phyloP scores from a whole-genome alignment of 2,888 invertebrate genomes.

The Microctonus aethiopoides region DNA sequence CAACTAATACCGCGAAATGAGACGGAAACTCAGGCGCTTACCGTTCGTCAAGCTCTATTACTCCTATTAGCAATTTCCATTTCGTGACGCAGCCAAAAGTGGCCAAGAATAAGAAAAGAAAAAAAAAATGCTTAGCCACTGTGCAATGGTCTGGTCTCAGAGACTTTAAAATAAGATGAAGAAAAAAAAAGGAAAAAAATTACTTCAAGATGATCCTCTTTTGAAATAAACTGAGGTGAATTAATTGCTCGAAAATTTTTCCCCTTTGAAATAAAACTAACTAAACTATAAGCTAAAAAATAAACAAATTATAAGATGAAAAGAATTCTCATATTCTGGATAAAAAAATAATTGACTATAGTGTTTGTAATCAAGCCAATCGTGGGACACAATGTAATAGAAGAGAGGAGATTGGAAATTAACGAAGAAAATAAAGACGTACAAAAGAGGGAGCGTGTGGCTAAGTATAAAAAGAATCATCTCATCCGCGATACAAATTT shows the following conservation, averaged over 20 bases:
- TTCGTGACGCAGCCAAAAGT: slow-evolving; percentile 2
- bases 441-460: no score
- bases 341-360: background rate
- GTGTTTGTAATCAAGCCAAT: background rate
- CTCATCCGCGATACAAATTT: slow-evolving; percentile 47
- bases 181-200: background rate
- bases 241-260: no score
- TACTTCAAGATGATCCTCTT: no score
- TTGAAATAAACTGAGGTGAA: no score
- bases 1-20: slow-evolving; percentile 46
- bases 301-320: background rate
- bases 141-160: background rate
- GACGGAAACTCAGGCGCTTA: slow-evolving; percentile 47
- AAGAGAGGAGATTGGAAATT: background rate
- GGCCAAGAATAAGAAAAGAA: background rate
- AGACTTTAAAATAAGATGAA: slow-evolving; percentile 8
- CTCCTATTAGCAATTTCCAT: slow-evolving; percentile 38
- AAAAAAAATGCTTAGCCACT: background rate
- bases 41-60: slow-evolving; percentile 43
- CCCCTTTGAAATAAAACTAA: no score
- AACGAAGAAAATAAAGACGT: background rate
- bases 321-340: no score
- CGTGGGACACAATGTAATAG: background rate
- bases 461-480: slow-evolving; percentile 36
- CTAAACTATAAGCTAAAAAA: no score